Evolutionary conservation across 1,140 invertebrate genomes (phyloP).

Genomic region (Brachionus calyciflorus): DNA sequence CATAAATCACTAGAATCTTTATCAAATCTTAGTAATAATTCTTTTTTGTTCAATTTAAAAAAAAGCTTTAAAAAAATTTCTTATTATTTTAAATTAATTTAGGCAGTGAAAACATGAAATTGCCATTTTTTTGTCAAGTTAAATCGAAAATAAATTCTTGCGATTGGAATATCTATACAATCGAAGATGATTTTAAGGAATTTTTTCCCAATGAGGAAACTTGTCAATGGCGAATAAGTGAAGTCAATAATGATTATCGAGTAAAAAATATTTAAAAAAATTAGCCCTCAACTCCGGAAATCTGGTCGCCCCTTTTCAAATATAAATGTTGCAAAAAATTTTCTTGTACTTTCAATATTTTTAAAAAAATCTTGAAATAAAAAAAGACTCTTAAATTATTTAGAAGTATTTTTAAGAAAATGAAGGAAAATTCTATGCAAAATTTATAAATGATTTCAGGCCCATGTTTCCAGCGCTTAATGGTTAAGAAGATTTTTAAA

Average conservation of each 20-base stretch:
- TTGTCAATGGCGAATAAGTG: conserved; percentile 23
- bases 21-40: conserved; percentile 19
- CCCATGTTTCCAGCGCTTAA: no score
- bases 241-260: conserved; percentile 13
- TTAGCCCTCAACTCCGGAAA: no score
- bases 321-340: no score
- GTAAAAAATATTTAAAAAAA: background rate
- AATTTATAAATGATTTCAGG: no score
- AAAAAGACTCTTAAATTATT: no score
- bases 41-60: background rate
- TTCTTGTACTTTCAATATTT: no score
- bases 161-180: conserved; percentile 29
- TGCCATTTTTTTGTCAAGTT: conserved; percentile 31
- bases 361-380: no score
- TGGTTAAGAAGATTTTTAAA: no score
- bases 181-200: background rate
- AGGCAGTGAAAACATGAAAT: conserved; percentile 43
- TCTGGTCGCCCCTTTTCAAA: no score
- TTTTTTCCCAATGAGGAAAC: conserved; percentile 2
- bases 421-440: no score
- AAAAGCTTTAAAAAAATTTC: background rate
- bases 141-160: background rate
- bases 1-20: conserved; percentile 30
- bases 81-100: background rate
- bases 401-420: no score